Evolutionary conservation across 2,797 vertebrate genomes (phyloP).

Genomic region (Macropodus opercularis): DNA sequence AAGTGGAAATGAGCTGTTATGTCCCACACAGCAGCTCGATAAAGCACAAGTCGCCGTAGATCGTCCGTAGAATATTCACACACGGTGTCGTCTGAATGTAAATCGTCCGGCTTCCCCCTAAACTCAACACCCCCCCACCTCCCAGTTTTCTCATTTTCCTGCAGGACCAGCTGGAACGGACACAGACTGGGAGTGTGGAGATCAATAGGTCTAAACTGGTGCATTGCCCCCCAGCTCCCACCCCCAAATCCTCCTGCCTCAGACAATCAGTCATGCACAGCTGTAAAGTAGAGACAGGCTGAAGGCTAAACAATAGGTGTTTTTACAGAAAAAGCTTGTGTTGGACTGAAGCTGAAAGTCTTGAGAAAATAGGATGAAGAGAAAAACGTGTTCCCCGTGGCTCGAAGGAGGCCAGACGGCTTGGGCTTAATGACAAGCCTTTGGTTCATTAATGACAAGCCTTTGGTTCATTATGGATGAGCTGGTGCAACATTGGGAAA

Average conservation of each 20-base stretch:
- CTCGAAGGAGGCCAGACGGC: slow-evolving; percentile 44
- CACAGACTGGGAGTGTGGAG: slow-evolving; percentile 60
- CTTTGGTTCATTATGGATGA: slow-evolving; percentile 61
- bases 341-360: slow-evolving; percentile 34
- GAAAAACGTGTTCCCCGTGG: slow-evolving; percentile 46
- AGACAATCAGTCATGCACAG: slow-evolving; percentile 83
- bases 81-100: slow-evolving; percentile 22
- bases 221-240: slow-evolving; percentile 56
- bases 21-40: slow-evolving; percentile 9
- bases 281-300: slow-evolving; percentile 69
- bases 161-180: slow-evolving; percentile 66
- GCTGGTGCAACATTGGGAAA: slow-evolving; percentile 38
- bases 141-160: slow-evolving; percentile 38
- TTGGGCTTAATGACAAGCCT: slow-evolving; percentile 54
- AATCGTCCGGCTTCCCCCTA: slow-evolving; percentile 20
- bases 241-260: slow-evolving; percentile 59
- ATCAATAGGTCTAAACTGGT: slow-evolving; percentile 69
- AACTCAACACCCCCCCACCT: slow-evolving; percentile 14
- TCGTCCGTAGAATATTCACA: slow-evolving; percentile 25
- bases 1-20: slow-evolving; percentile 10
- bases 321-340: slow-evolving; percentile 39
- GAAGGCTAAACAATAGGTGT: slow-evolving; percentile 62
- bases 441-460: slow-evolving; percentile 56
- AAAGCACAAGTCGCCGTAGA: slow-evolving; percentile 5
- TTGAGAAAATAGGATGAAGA: slow-evolving; percentile 70